Conservation (phyloP, 2,113 vertebrate species). For the Cinclus cinclus region DNA sequence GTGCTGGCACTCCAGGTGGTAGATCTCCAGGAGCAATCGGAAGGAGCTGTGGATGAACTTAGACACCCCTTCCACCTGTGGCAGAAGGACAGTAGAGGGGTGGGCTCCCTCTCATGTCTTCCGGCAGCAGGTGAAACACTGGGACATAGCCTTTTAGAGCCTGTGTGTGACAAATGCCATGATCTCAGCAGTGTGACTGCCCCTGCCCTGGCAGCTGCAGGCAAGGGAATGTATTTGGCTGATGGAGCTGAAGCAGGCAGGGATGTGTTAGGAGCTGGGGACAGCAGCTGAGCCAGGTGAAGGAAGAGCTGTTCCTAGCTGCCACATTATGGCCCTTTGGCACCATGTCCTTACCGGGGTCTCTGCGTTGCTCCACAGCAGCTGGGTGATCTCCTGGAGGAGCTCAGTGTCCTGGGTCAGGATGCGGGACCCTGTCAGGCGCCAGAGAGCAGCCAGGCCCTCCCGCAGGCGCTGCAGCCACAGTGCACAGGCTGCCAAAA, state of each 20-base stretch:
- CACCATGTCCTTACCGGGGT: constrained; percentile 72
- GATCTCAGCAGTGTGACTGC: background rate
- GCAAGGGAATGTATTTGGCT: background rate
- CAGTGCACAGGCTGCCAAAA: constrained; percentile 76
- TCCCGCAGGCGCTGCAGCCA: constrained; percentile 84
- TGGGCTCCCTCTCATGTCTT: background rate
- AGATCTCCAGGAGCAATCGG: constrained; percentile 78
- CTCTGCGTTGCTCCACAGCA: constrained; percentile 85
- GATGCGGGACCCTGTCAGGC: constrained; percentile 44
- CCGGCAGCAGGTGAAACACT: rapidly evolving
- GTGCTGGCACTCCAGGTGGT: constrained; percentile 77
- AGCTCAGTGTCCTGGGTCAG: constrained; percentile 59
- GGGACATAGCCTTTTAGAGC: background rate
- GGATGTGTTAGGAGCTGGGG: background rate
- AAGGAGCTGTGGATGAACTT: constrained; percentile 80
- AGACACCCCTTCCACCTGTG: constrained; percentile 83
- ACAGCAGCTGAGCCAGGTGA: background rate
- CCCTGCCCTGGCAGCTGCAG: background rate
- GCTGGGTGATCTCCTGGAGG: constrained; percentile 66
- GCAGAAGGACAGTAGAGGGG: rapidly evolving
- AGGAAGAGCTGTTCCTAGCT: background rate
- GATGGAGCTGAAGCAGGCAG: background rate
- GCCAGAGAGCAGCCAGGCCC: constrained; percentile 72
- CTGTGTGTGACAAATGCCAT: background rate
- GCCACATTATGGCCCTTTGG: rapidly evolving